Percentiles rank a stretch among this genome's conserved stretches.
phyloP scores from a whole-genome alignment of 2,888 invertebrate species.

The Philaethria dido region DNA sequence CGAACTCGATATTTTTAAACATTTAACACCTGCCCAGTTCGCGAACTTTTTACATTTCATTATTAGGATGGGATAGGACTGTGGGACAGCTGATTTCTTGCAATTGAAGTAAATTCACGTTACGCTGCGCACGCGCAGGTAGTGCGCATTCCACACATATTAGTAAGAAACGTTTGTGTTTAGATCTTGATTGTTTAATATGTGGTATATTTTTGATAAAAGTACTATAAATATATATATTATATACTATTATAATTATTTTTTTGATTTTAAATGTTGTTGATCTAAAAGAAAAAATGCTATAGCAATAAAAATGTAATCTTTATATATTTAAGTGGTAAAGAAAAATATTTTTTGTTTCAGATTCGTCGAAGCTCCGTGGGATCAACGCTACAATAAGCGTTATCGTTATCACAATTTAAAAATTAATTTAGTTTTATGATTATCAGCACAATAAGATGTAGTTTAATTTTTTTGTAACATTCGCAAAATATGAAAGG shows the following conservation, averaged over 20 bases:
- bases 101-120: conserved; percentile 7
- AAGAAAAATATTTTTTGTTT: conserved; percentile 9
- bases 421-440: not conserved
- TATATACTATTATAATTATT: not conserved
- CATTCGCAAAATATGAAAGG: conserved; percentile 50
- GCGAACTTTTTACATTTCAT: conserved; percentile 55
- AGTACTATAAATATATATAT: not conserved
- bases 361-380: conserved; percentile 11
- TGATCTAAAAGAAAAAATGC: not conserved
- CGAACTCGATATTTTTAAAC: conserved; percentile 77
- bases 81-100: conserved; percentile 19
- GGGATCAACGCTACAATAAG: conserved; percentile 6
- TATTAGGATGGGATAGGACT: conserved; percentile 16
- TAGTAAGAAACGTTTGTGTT: not conserved
- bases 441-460: conserved; percentile 9
- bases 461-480: conserved; percentile 46
- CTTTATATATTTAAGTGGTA: not conserved
- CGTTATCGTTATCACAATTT: conserved; percentile 10
- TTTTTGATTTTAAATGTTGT: too few relatives aligned
- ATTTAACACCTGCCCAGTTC: conserved; percentile 64
- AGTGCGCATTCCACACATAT: conserved; percentile 2
- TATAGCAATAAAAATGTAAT: not conserved
- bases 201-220: not conserved
- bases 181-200: not conserved
- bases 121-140: conserved; percentile 15